phyloP scores from a whole-genome alignment of 2,888 invertebrate genomes.

The Harpalus rufipes region DNA sequence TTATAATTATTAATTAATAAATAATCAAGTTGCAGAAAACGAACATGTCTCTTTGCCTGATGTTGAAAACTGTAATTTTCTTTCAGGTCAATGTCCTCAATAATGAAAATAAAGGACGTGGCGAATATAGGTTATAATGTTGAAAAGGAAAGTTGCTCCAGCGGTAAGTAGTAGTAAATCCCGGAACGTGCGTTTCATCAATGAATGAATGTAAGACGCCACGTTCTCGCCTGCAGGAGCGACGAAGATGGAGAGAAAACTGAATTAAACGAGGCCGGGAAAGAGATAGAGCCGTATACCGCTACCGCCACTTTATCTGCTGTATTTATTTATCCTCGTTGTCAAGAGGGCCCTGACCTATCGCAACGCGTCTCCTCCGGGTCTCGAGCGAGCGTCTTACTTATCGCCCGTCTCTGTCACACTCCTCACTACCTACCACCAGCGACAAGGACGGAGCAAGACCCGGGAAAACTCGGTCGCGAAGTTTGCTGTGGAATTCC shows the following conservation, averaged over 20 bases:
- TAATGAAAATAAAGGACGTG: background rate
- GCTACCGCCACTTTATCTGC: constrained; percentile 66
- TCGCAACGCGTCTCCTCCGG: constrained; percentile 60
- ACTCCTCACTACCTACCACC: background rate
- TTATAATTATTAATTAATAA: too few relatives aligned
- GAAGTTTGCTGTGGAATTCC: constrained; percentile 61
- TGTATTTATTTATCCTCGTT: constrained; percentile 68
- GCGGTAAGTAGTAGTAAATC: constrained; percentile 6
- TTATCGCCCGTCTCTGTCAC: constrained; percentile 12
- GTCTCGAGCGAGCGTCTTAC: constrained; percentile 56
- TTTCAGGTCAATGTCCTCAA: too few relatives aligned
- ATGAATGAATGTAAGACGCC: constrained; percentile 61
- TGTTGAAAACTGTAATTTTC: too few relatives aligned
- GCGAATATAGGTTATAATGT: background rate
- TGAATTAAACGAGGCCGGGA: constrained; percentile 60
- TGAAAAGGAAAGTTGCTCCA: background rate
- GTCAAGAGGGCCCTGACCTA: constrained; percentile 64
- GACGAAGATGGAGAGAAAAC: constrained; percentile 40
- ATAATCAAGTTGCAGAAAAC: too few relatives aligned
- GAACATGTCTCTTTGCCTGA: too few relatives aligned
- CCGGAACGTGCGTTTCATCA: constrained; percentile 36
- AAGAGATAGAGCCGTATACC: constrained; percentile 53
- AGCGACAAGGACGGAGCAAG: constrained; percentile 24
- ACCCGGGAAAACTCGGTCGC: constrained; percentile 64
- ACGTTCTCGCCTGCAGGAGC: constrained; percentile 7